Evolutionary conservation across 2,113 vertebrate genomes (phyloP).

Genomic region (Tenrec ecaudatus): DNA sequence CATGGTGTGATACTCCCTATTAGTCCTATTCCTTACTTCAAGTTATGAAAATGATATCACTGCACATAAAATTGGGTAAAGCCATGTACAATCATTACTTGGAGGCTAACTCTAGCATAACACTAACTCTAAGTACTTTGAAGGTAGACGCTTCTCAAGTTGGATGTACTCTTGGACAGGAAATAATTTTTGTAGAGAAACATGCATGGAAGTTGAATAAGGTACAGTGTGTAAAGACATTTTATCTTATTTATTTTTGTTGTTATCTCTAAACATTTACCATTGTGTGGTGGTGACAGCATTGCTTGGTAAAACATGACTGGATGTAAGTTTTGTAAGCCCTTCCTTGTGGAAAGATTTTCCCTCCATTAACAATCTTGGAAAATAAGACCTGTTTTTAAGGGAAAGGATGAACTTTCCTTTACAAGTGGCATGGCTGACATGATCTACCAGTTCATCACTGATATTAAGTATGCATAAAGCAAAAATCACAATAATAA

Average conservation of each 20-base stretch:
- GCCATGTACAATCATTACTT: neutral
- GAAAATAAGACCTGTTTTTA: slow-evolving; percentile 54
- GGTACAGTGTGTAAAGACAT: neutral
- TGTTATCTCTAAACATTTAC: neutral
- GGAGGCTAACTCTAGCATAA: neutral
- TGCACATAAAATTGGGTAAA: neutral
- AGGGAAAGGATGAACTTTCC: neutral
- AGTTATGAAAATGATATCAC: neutral
- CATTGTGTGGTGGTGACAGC: neutral
- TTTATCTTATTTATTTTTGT: slow-evolving; percentile 45
- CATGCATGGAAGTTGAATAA: neutral
- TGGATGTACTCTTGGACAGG: neutral
- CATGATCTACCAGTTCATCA: no score
- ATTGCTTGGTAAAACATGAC: neutral
- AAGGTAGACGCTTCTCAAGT: neutral
- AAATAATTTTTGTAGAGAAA: neutral
- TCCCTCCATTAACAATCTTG: neutral
- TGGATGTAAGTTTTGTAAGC: neutral
- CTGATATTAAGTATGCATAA: slow-evolving; percentile 50
- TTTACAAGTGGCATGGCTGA: no score
- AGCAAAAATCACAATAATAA: slow-evolving; percentile 48
- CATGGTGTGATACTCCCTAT: neutral
- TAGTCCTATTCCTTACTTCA: neutral
- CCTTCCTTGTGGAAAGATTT: neutral
- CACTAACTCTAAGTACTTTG: neutral